These are phyloP conservation scores for Fulmarus glacialis DNA, from an alignment of 2,113 vertebrate genomes.

Conservation along the genomic window DNA sequence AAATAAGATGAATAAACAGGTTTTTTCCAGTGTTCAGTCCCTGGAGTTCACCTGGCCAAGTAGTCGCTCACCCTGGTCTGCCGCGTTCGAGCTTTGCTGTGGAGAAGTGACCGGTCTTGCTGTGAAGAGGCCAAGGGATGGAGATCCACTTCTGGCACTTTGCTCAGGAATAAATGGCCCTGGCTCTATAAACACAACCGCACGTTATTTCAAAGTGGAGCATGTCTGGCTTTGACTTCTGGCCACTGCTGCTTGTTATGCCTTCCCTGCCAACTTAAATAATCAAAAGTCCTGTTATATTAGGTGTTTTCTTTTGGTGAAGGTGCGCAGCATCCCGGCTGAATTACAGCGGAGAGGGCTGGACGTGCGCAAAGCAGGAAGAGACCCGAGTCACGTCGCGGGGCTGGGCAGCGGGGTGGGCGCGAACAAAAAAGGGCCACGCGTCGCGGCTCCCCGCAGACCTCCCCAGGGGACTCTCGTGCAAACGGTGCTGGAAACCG, in stretches of 20 bases:
- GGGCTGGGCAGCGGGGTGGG: not conserved
- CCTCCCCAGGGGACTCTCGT: not conserved
- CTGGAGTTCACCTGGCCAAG: not conserved
- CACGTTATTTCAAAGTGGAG: not conserved
- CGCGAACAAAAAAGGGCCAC: not conserved
- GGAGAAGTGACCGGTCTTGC: not conserved
- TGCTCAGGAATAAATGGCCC: not conserved
- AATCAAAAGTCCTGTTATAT: not conserved
- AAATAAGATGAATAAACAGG: not conserved
- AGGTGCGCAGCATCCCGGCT: not conserved
- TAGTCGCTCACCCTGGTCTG: accelerated
- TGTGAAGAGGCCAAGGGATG: not conserved
- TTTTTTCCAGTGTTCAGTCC: not conserved
- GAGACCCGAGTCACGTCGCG: accelerated
- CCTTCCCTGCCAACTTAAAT: slow-evolving; percentile 36
- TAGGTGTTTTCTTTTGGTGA: not conserved
- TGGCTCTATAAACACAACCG: not conserved
- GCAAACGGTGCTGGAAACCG: not conserved
- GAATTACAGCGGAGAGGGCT: accelerated
- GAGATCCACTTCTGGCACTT: not conserved
- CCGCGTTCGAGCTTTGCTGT: not conserved
- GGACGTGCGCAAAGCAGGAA: not conserved
- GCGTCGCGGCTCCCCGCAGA: not conserved
- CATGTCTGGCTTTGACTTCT: not conserved
- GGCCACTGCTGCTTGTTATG: not conserved